Evolutionary conservation across 2,888 invertebrate genomes (phyloP), one percentile per base, ranked within the genome.

Genomic region (Portevinia maculata): DNA sequence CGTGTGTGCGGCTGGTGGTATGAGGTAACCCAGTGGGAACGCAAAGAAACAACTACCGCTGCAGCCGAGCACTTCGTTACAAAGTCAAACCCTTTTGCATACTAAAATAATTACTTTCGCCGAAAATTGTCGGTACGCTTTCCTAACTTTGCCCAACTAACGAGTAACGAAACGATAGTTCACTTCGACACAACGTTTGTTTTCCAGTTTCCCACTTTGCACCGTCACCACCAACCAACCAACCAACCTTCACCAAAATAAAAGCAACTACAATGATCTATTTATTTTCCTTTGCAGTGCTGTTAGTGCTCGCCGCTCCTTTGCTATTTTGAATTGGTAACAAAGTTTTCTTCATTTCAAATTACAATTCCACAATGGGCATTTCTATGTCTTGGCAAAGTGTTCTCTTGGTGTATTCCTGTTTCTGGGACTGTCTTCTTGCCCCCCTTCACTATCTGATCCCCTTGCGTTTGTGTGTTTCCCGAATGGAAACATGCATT

Each of bases 51-150:
- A 1, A 28, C 34, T 17, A 39, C 32, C 21, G 24, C 13, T 41
- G 41, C 39, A 28, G 41, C 17, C 60, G 15, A 46, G 71, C 53
- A 62, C 46, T 73, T 55, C 48, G 78, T 73, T 78, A 71, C 78
- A 83, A 83, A 83, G 83, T 83, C 83, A 83, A 83, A 83, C 67
- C 67, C 69, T 34, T 83, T 73, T 83, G 71, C 83, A 83, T 83
- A 78, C 37, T 32, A 67, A 83, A 83, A 83, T 78, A 83, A 83
- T 83, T 83, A 83, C 83, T 83, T 83, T 81, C 69, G 70, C 59
- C 55, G 65, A 78, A 78, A 71, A 71, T 67, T 55, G 50, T 78
- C 67, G 60, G 59, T 64, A 65, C 67, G 60, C 17, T 78, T 71
- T 64, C 44, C 32, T 39, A 83, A 83, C 57, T 70, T 76, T 71